Percentiles rank a stretch among this genome's conserved stretches.
Evolutionary conservation across 2,888 invertebrate species (phyloP).

Genomic region (Ectemnius lituratus): DNA sequence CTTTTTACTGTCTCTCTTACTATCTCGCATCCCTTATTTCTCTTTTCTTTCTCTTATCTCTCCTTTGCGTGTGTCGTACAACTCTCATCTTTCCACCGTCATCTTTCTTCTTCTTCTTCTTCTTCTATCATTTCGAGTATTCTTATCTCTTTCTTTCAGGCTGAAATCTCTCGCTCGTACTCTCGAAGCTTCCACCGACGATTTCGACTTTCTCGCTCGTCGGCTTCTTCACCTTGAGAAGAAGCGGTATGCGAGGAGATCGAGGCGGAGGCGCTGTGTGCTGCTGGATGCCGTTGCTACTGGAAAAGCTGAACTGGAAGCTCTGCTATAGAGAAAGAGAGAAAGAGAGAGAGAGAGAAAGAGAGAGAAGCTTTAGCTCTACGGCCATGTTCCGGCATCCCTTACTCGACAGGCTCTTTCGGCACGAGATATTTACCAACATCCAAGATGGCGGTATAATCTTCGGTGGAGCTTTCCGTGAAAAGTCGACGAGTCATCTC

Average conservation of each 20-base stretch:
- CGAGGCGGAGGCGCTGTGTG: slow-evolving; percentile 7
- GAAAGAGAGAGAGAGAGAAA: background rate
- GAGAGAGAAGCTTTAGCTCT: slow-evolving; percentile 50
- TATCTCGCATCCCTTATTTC: background rate
- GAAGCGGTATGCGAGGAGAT: slow-evolving; percentile 37
- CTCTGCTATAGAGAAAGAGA: background rate
- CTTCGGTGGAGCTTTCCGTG: slow-evolving; percentile 66
- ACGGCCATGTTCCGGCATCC: slow-evolving; percentile 53
- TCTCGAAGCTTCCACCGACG: slow-evolving; percentile 5
- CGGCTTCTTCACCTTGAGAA: slow-evolving; percentile 23
- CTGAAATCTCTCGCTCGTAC: slow-evolving; percentile 19
- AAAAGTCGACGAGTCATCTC: slow-evolving; percentile 68
- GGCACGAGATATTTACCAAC: slow-evolving; percentile 77
- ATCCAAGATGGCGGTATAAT: slow-evolving; percentile 77
- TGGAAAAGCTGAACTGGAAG: slow-evolving; percentile 1
- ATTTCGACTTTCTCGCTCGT: slow-evolving; percentile 30
- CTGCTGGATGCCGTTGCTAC: too few relatives aligned
- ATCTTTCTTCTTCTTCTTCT: slow-evolving; percentile 32
- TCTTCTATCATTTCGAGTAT: background rate
- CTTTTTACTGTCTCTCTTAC: slow-evolving; percentile 47
- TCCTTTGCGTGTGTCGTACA: slow-evolving; percentile 15
- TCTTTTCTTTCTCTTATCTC: slow-evolving; percentile 44
- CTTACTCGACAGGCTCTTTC: slow-evolving; percentile 63
- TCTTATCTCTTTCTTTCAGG: slow-evolving; percentile 1
- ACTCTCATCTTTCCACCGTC: too few relatives aligned